Conservation (phyloP, 2,113 vertebrate genomes). For the Odontesthes bonariensis region DNA sequence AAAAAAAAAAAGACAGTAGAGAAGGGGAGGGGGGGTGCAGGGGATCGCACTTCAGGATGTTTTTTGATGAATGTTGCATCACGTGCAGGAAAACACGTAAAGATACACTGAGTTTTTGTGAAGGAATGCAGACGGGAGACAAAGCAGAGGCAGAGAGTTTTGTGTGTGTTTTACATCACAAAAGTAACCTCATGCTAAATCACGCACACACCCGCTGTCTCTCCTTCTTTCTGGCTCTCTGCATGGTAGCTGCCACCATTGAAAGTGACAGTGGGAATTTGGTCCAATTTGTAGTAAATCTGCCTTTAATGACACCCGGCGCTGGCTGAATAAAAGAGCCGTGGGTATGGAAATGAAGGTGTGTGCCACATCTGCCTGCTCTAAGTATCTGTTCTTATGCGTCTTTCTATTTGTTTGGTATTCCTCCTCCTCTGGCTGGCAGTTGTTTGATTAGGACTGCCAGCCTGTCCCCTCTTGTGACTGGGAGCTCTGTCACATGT, state of each 20-base stretch:
- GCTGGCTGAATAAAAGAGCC: slow-evolving; percentile 87
- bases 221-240: slow-evolving; percentile 69
- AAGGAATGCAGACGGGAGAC: slow-evolving; percentile 3
- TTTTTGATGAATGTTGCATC: slow-evolving; percentile 3
- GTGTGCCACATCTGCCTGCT: slow-evolving; percentile 57
- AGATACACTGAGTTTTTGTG: not conserved
- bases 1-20: not conserved
- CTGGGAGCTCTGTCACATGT: slow-evolving; percentile 43
- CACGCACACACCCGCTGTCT: slow-evolving; percentile 49
- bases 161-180: slow-evolving; percentile 35
- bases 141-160: slow-evolving; percentile 17
- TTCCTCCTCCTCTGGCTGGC: not conserved
- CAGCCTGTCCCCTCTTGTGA: slow-evolving; percentile 62
- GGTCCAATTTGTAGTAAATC: slow-evolving; percentile 97
- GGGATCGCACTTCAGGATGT: not conserved
- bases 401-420: slow-evolving; percentile 29
- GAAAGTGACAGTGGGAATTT: slow-evolving; percentile 97
- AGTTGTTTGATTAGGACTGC: slow-evolving; percentile 85
- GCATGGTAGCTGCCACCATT: slow-evolving; percentile 89
- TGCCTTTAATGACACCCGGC: slow-evolving; percentile 92
- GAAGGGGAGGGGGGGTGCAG: not conserved
- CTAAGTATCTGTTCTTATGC: slow-evolving; percentile 22
- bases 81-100: not conserved
- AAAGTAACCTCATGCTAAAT: slow-evolving; percentile 28
- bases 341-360: slow-evolving; percentile 86